Evolutionary conservation across 2,888 invertebrate species (phyloP), one percentile per base, ranked within the genome.

Genomic region (Drosophila phalerata): DNA sequence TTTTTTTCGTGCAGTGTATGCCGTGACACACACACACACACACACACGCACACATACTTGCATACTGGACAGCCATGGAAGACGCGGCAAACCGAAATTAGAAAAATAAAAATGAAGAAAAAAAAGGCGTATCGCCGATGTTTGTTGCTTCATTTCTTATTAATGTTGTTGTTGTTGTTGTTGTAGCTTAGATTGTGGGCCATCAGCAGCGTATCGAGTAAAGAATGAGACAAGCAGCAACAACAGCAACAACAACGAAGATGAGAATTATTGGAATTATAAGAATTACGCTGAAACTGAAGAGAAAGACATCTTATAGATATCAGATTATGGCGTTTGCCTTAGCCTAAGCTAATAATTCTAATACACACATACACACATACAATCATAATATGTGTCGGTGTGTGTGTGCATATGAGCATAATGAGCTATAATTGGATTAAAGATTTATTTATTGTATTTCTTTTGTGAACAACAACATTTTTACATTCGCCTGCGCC

Each of bases 381-480:
- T 11, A 40, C n/a, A n/a, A n/a, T n/a, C n/a, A 52, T n/a, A 28
- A 34, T 30, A 0, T 8, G 47, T 38, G 43, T 28, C n/a, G n/a
- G 5, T 19, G 49, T 45, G 62, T 68, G 76, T 84, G 85, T 75
- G 78, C 89, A 89, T 78, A 85, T 77, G 72, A 74, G 87, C 86
- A 88, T 88, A 90, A 89, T 88, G 79, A 81, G 83, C 81, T 86
- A 86, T 90, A 90, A 90, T 90, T 90, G 90, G 90, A 90, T 90
- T 90, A 90, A 82, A 84, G 89, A 90, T 89, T 90, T 90, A 89
- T 89, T 79, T 89, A 73, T 76, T 73, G 69, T 79, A 79, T 81
- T 79, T 69, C 78, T 73, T 69, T 42, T 48, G 61, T 58, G 55
- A 51, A 61, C 34, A 57, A 61, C 49, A 34, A 25, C 17, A 49